A percentile compares a stretch with the other conserved stretches of the same genome.
These are phyloP conservation scores for Leptoclinus maculatus DNA, from an alignment of 2,797 vertebrate species.

Conservation along the genomic window DNA sequence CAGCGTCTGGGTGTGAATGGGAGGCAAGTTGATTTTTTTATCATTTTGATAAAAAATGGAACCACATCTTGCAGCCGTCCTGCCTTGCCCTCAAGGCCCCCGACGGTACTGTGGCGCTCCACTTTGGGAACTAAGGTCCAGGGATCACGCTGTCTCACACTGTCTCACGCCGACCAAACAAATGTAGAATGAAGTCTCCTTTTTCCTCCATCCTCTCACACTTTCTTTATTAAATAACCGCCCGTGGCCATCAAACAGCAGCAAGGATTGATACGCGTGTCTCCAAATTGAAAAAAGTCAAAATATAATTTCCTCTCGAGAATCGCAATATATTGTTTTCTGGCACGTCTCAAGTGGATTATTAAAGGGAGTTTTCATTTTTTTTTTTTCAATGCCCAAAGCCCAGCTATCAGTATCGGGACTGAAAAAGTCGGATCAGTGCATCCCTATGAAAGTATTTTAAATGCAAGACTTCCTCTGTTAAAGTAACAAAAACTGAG, in stretches of 20 bases:
- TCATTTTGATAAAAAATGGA: background rate
- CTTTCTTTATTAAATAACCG: conserved; percentile 4
- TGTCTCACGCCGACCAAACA: background rate
- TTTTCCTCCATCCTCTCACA: too few species aligned
- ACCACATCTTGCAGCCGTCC: background rate
- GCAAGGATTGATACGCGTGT: background rate
- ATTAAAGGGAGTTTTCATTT: background rate
- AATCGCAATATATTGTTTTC: conserved; percentile 5
- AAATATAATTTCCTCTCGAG: background rate
- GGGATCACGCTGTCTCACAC: background rate
- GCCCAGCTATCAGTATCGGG: background rate
- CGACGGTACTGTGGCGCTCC: background rate
- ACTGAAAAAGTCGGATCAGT: background rate
- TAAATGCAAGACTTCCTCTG: background rate
- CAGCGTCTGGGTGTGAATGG: background rate
- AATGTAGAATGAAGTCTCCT: background rate
- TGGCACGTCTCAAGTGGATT: background rate
- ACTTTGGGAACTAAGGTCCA: background rate
- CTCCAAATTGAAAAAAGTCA: conserved; percentile 11
- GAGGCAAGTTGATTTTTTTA: background rate
- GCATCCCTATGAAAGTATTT: background rate
- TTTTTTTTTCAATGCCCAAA: background rate
- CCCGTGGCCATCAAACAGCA: background rate
- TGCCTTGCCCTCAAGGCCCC: background rate
- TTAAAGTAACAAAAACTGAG: background rate